Evolutionary conservation across 2,888 invertebrate species (phyloP), one percentile per base, ranked within the genome.

Genomic region (Caenorhabditis zanzibari): DNA sequence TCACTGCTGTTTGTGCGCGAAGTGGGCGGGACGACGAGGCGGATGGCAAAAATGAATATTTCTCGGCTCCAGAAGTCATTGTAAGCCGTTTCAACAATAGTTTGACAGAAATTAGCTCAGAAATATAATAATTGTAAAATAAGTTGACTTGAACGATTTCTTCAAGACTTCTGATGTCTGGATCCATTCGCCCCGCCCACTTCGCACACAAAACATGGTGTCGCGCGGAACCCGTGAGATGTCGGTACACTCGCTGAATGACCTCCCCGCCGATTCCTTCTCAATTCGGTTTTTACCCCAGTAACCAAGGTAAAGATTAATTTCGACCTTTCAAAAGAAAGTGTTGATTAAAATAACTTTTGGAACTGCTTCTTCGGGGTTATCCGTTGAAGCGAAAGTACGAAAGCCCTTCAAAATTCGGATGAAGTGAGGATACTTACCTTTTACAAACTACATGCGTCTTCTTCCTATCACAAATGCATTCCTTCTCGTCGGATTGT

Each of bases 381-480:
- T 35, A 38, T 75, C 68, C 75, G 75, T 44, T 22, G 75, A 47
- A 22, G 68, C 75, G 16, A 52, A 41, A 63, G 28, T 22, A 9
- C 3, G 24, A n/a, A n/a, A n/a, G n/a, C n/a, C n/a, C n/a, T n/a
- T n/a, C n/a, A n/a, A n/a, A n/a, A n/a, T n/a, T n/a, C n/a, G n/a
- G n/a, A n/a, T 49, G 19, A 19, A n/a, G 2, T 49, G 19, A 32
- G 59, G 7, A 38, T 10, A 58, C 64, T 26, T n/a, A 88, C 88
- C 88, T 75, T 59, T 85, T 83, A 54, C 88, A 88, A n/a, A 85
- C 71, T 16, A 88, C 81, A 64, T 88, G 88, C 0, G 82, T 75
- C 16, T 86, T 75, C 16, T 76, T 77, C 22, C 88, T 49, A 16
- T 84, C 75, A 44, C 88, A 88, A 66, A 85, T 85, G 71, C 88